These are phyloP conservation scores for Anabas testudineus DNA, from an alignment of 2,797 vertebrate species.

Conservation along the genomic window DNA sequence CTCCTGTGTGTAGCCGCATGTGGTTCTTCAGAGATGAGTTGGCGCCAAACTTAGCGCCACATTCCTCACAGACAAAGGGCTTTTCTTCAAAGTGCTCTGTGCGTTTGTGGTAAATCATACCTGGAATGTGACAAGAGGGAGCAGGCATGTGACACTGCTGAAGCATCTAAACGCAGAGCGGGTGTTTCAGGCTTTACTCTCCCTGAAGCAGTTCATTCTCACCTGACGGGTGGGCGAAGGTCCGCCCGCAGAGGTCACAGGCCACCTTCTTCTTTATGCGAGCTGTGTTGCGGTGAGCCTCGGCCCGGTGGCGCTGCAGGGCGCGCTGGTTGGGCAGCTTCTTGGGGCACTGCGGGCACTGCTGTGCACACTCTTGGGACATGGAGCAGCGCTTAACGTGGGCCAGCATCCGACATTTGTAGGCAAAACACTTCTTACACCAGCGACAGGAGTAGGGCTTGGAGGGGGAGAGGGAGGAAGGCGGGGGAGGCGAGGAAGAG, in stretches of 20 bases:
- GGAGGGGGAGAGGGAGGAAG: slow-evolving; percentile 29
- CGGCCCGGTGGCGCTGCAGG: slow-evolving; percentile 83
- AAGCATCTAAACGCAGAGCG: no score
- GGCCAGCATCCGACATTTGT: slow-evolving; percentile 87
- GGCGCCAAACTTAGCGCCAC: slow-evolving; percentile 89
- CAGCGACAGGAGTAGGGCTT: slow-evolving; percentile 87
- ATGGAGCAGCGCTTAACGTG: slow-evolving; percentile 86
- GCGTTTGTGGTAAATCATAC: slow-evolving; percentile 92
- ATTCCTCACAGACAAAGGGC: slow-evolving; percentile 89
- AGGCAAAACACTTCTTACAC: slow-evolving; percentile 88
- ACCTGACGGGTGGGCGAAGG: slow-evolving; percentile 92
- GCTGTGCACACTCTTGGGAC: slow-evolving; percentile 80
- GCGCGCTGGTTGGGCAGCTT: slow-evolving; percentile 76
- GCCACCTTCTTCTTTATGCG: slow-evolving; percentile 86
- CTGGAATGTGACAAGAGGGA: slow-evolving; percentile 63
- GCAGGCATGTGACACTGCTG: background rate
- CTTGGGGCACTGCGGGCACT: slow-evolving; percentile 79
- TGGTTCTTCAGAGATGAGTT: slow-evolving; percentile 94
- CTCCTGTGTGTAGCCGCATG: slow-evolving; percentile 89
- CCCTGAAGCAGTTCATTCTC: background rate
- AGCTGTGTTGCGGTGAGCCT: slow-evolving; percentile 69
- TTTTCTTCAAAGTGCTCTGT: slow-evolving; percentile 92
- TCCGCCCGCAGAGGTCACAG: slow-evolving; percentile 88
- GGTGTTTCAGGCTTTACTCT: background rate
- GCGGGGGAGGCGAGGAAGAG: background rate